Conservation (phyloP, 2,797 vertebrate species). For the Helicolenus hilgendorfi region DNA sequence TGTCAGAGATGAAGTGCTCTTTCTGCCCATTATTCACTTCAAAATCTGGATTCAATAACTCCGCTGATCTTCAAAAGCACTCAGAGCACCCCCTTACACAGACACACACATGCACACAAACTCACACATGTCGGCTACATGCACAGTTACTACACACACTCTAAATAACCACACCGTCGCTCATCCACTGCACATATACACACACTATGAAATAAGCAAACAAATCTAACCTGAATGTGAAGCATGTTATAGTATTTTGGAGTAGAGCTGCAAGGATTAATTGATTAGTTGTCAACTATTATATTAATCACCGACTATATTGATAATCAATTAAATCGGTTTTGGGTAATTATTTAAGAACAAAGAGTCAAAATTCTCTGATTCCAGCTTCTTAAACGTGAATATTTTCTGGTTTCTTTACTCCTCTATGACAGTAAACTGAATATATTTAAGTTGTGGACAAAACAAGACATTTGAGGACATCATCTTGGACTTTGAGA, state of each 20-base stretch:
- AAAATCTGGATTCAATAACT: conserved; percentile 69
- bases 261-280: not conserved
- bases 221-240: not conserved
- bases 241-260: not conserved
- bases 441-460: too few relatives aligned
- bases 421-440: too few relatives aligned
- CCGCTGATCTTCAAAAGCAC: conserved; percentile 47
- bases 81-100: not conserved
- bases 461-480: too few relatives aligned
- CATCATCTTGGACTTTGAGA: too few relatives aligned
- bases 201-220: not conserved
- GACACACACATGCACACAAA: not conserved
- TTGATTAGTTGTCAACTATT: too few relatives aligned
- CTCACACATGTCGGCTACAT: not conserved
- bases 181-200: not conserved
- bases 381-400: too few relatives aligned
- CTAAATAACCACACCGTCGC: not conserved
- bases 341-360: too few relatives aligned
- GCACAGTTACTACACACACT: not conserved
- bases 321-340: too few relatives aligned
- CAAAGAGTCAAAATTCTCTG: too few relatives aligned
- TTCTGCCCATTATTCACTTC: conserved; percentile 2
- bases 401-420: too few relatives aligned
- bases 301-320: too few relatives aligned
- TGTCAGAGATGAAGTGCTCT: conserved; percentile 28